A percentile compares a stretch with the other conserved stretches of the same genome.
Conservation (phyloP, 2,113 vertebrate genomes). For the Hydrochoerus hydrochaeris region DNA sequence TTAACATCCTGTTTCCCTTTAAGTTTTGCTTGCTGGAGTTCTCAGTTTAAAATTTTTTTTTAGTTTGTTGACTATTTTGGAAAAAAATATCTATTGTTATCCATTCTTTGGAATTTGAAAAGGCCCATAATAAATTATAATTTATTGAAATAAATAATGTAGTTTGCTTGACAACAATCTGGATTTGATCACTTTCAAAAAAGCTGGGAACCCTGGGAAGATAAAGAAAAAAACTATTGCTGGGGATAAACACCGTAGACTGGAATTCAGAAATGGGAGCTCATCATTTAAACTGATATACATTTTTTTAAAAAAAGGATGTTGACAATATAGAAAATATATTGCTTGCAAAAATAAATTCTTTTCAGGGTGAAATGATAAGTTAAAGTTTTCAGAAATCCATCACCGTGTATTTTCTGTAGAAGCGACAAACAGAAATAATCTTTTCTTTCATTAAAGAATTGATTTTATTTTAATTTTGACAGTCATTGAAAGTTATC, state of each 20-base stretch:
- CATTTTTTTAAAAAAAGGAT: slow-evolving; percentile 73
- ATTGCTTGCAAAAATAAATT: slow-evolving; percentile 80
- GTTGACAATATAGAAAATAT: slow-evolving; percentile 78
- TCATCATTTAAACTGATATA: slow-evolving; percentile 78
- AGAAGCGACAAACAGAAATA: slow-evolving; percentile 70
- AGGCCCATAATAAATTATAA: slow-evolving; percentile 71
- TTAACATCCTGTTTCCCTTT: slow-evolving; percentile 26
- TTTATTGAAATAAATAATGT: slow-evolving; percentile 79
- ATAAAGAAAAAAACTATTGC: slow-evolving; percentile 76
- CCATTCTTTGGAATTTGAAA: slow-evolving; percentile 73
- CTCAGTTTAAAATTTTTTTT: slow-evolving; percentile 67
- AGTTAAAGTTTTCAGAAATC: slow-evolving; percentile 83
- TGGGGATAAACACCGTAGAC: slow-evolving; percentile 76
- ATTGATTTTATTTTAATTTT: slow-evolving; percentile 85
- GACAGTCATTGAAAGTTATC: slow-evolving; percentile 85
- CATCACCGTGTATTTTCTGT: slow-evolving; percentile 81
- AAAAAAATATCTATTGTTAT: slow-evolving; percentile 67
- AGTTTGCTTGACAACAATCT: slow-evolving; percentile 78
- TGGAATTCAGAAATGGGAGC: slow-evolving; percentile 76
- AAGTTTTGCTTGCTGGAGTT: slow-evolving; percentile 33
- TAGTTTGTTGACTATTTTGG: slow-evolving; percentile 69
- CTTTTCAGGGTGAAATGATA: slow-evolving; percentile 79
- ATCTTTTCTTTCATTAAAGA: slow-evolving; percentile 80
- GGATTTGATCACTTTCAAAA: slow-evolving; percentile 81
- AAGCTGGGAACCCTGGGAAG: slow-evolving; percentile 81